Percentiles rank a stretch among this genome's conserved stretches.
phyloP scores from a whole-genome alignment of 2,113 vertebrate genomes.

The Atractosteus spatula region DNA sequence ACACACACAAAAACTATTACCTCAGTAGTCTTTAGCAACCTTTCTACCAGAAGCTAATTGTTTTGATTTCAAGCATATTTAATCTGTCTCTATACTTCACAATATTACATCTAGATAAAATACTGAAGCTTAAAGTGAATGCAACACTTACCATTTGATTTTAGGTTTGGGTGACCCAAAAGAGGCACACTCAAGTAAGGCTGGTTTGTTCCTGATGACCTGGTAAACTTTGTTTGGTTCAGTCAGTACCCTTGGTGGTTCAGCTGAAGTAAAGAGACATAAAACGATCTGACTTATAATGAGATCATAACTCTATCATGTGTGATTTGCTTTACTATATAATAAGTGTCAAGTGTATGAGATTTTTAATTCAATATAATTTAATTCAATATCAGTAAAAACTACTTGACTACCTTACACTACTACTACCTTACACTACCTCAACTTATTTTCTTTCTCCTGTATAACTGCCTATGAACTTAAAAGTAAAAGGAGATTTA shows the following conservation, averaged over 20 bases:
- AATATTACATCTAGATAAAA: too few species aligned
- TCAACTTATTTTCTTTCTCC: too few species aligned
- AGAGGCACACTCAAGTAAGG: slow-evolving; percentile 79
- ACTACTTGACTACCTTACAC: too few species aligned
- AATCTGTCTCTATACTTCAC: too few species aligned
- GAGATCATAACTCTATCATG: neutral
- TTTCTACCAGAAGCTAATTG: too few species aligned
- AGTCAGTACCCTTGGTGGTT: slow-evolving; percentile 87
- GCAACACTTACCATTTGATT: slow-evolving; percentile 80
- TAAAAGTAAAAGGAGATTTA: too few species aligned
- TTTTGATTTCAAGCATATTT: too few species aligned
- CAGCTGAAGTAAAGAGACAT: slow-evolving; percentile 69
- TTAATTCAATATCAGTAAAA: too few species aligned
- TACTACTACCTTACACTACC: too few species aligned
- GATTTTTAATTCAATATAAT: neutral
- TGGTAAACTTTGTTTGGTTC: slow-evolving; percentile 78
- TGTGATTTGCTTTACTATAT: neutral
- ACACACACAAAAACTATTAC: too few species aligned
- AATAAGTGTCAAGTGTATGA: neutral
- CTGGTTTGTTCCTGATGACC: slow-evolving; percentile 79
- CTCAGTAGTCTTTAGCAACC: too few species aligned
- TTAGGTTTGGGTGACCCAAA: slow-evolving; percentile 91
- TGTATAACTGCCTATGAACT: too few species aligned
- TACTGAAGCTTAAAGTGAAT: neutral
- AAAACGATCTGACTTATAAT: slow-evolving; percentile 9